phyloP scores from a whole-genome alignment of 1,140 invertebrate genomes.

The Ceratina calcarata region DNA sequence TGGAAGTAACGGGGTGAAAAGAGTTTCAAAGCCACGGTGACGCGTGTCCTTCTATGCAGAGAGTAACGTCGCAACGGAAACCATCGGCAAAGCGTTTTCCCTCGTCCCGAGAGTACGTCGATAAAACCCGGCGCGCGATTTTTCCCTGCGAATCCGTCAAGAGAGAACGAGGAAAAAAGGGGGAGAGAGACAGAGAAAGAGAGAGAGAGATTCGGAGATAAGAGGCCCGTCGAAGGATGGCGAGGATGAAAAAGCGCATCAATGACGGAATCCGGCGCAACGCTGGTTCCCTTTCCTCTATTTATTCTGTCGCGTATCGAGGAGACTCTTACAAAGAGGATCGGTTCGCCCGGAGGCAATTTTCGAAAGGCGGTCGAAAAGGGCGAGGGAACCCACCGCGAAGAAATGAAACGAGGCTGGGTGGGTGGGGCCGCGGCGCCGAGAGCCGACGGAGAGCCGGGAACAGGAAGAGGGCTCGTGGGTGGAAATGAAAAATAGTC shows the following conservation, averaged over 20 bases:
- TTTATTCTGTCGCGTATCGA: conserved; percentile 44
- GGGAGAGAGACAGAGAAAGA: background rate
- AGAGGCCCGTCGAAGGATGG: conserved; percentile 10
- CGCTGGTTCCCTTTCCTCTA: conserved; percentile 11
- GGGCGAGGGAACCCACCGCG: background rate
- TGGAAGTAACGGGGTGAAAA: background rate
- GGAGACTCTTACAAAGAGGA: conserved; percentile 20
- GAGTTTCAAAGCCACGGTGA: background rate
- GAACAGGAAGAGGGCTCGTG: conserved; percentile 19
- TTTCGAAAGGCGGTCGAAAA: conserved; percentile 2
- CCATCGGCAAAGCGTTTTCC: background rate
- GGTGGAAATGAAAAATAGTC: conserved; percentile 63
- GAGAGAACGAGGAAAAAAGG: no score
- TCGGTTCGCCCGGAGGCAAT: conserved; percentile 6
- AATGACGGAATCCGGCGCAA: conserved; percentile 14
- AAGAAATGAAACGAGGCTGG: conserved; percentile 11
- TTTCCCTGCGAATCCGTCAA: background rate
- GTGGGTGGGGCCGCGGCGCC: background rate
- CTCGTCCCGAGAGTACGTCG: conserved; percentile 4
- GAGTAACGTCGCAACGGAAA: no score
- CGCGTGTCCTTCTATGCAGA: background rate
- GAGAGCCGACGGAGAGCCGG: conserved; percentile 32
- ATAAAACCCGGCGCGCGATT: background rate
- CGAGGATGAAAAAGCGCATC: conserved; percentile 33
- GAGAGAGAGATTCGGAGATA: background rate